These are phyloP conservation scores for Meliscaeva auricollis DNA, from an alignment of 2,888 invertebrate species.

Conservation along the genomic window DNA sequence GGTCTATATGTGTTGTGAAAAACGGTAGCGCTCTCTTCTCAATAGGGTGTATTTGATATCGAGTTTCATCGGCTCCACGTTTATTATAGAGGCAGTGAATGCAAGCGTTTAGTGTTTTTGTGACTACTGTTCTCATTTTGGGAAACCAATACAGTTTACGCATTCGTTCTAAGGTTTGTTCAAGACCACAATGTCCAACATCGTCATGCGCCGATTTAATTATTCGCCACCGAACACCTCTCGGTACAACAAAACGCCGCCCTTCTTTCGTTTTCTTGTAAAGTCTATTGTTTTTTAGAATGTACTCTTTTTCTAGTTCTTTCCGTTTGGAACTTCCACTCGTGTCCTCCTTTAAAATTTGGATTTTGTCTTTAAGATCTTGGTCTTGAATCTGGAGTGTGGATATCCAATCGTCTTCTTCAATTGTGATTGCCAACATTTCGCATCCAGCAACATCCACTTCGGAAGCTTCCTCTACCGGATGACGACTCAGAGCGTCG, in stretches of 20 bases:
- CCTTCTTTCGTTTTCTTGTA: neutral
- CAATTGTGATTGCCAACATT: constrained; percentile 36
- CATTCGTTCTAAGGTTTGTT: neutral
- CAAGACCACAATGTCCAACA: constrained; percentile 6
- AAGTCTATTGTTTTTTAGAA: constrained; percentile 35
- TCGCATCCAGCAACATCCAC: constrained; percentile 48
- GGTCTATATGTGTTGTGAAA: constrained; percentile 41
- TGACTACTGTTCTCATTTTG: neutral
- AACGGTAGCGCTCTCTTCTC: constrained; percentile 49
- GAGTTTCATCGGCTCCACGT: neutral
- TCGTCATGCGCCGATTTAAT: constrained; percentile 19
- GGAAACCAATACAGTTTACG: neutral
- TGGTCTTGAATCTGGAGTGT: constrained; percentile 43
- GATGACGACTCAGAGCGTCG: constrained; percentile 36
- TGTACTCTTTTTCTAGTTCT: constrained; percentile 33
- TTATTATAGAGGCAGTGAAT: neutral
- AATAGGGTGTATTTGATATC: neutral
- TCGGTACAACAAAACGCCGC: neutral
- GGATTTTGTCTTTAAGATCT: constrained; percentile 22
- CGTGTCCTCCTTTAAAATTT: neutral
- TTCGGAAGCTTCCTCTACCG: constrained; percentile 14
- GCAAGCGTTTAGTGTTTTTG: neutral
- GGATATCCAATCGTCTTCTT: constrained; percentile 53
- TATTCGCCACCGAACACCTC: neutral
- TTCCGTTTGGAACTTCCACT: constrained; percentile 1